A percentile compares a stretch with the other conserved stretches of the same genome.
Evolutionary conservation across 1,140 invertebrate species (phyloP).

Genomic region (Eriocheir sinensis): DNA sequence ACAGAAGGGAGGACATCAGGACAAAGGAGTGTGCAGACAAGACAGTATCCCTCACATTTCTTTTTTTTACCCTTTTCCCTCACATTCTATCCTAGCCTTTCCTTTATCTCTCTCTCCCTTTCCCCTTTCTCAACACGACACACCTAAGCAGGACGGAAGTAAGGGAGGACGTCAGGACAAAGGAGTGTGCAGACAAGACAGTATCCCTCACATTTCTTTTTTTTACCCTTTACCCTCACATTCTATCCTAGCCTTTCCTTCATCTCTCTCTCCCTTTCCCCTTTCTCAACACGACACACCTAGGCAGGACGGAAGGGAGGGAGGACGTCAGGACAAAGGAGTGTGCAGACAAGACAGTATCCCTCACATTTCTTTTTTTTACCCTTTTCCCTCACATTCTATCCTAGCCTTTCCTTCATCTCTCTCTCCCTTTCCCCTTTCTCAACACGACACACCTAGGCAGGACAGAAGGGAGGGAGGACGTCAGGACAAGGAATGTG

Average conservation of each 20-base stretch:
- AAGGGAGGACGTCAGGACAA: constrained; percentile 67
- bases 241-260: background rate
- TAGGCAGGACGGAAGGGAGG: constrained; percentile 81
- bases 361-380: background rate
- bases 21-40: constrained; percentile 64
- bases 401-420: background rate
- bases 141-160: constrained; percentile 83
- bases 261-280: background rate
- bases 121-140: constrained; percentile 86
- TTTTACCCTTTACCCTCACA: background rate
- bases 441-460: constrained; percentile 91
- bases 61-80: background rate
- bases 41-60: no score
- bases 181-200: no score
- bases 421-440: background rate
- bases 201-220: background rate
- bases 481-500: constrained; percentile 61
- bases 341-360: no score
- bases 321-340: constrained; percentile 65
- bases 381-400: background rate
- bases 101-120: background rate
- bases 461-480: constrained; percentile 76
- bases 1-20: constrained; percentile 69
- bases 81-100: background rate
- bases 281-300: constrained; percentile 88